These are phyloP conservation scores for Drosophila subpulchrella DNA, from an alignment of 1,140 invertebrate genomes.

Conservation along the genomic window DNA sequence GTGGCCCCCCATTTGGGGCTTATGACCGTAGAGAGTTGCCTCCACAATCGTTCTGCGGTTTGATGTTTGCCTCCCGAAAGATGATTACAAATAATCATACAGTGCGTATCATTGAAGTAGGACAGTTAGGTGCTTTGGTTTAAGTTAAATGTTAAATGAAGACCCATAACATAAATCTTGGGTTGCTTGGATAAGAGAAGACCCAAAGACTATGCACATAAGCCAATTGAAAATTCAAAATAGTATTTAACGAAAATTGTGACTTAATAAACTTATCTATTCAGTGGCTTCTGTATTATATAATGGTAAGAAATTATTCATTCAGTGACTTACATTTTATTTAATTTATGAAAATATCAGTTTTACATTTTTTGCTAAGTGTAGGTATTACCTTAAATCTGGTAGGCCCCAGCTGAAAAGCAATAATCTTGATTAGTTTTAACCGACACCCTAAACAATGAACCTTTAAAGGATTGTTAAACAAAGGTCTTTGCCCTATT, in stretches of 20 bases:
- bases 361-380: background rate
- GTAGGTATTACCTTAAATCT: background rate
- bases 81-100: conserved; percentile 46
- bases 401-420: background rate
- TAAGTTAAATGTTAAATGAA: background rate
- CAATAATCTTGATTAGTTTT: conserved; percentile 45
- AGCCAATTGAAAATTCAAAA: too few relatives aligned
- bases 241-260: too few relatives aligned
- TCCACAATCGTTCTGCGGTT: conserved; percentile 56
- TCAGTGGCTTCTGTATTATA: too few relatives aligned
- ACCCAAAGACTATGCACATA: too few relatives aligned
- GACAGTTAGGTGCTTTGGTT: background rate
- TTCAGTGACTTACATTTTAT: too few relatives aligned
- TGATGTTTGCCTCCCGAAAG: conserved; percentile 43
- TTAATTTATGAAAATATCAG: too few relatives aligned
- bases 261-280: too few relatives aligned
- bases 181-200: too few relatives aligned
- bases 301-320: too few relatives aligned
- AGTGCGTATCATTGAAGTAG: background rate
- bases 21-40: conserved; percentile 31
- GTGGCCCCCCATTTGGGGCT: conserved; percentile 28
- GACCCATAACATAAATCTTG: too few relatives aligned
- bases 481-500: conserved; percentile 18
- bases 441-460: conserved; percentile 7
- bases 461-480: conserved; percentile 13